A percentile compares a stretch with the other conserved stretches of the same genome.
phyloP scores from a whole-genome alignment of 2,113 vertebrate genomes.

The Danionella cerebrum region DNA sequence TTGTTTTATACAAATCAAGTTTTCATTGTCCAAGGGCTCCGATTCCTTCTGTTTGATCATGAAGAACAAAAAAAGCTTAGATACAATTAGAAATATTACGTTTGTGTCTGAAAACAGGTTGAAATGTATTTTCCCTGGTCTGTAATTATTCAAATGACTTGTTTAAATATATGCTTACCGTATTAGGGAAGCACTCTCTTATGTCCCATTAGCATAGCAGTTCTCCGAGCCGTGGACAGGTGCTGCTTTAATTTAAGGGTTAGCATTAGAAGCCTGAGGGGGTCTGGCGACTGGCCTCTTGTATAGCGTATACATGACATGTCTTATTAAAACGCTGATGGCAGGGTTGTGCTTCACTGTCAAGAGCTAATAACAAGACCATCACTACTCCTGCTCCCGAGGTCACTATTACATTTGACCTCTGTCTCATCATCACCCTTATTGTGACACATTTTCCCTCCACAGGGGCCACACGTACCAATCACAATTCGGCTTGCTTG shows the following conservation, averaged over 20 bases:
- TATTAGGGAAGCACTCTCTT: neutral
- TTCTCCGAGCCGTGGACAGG: neutral
- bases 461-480: conserved; percentile 65
- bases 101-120: neutral
- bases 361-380: conserved; percentile 66
- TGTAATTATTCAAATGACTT: neutral
- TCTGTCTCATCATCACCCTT: conserved; percentile 57
- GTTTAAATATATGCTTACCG: neutral
- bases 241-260: conserved; percentile 20
- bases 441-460: conserved; percentile 59
- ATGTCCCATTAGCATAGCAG: neutral
- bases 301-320: conserved; percentile 36
- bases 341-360: conserved; percentile 56
- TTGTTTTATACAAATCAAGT: too few relatives aligned
- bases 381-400: conserved; percentile 63
- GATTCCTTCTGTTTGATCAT: too few relatives aligned
- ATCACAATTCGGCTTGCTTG: conserved; percentile 58
- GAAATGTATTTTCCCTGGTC: neutral
- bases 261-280: neutral
- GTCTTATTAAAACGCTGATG: conserved; percentile 60
- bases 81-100: neutral
- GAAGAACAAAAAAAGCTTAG: too few relatives aligned
- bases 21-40: too few relatives aligned
- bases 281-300: conserved; percentile 52
- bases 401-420: conserved; percentile 71